Conservation (phyloP, 2,888 invertebrate genomes). For the Anthrax anthrax region DNA sequence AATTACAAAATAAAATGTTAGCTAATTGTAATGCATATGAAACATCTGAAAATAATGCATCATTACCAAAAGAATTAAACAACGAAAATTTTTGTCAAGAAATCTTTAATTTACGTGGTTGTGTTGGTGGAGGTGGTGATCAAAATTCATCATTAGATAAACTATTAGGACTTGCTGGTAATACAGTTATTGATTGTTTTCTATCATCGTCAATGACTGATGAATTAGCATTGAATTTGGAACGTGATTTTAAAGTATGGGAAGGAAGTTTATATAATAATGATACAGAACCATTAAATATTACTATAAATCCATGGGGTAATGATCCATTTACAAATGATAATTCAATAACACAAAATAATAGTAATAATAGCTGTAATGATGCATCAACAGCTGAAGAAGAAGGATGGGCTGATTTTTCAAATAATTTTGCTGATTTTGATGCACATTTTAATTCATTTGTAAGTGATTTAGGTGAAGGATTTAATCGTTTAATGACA, state of each 20-base stretch:
- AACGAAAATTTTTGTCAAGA: constrained; percentile 15
- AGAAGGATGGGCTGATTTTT: constrained; percentile 23
- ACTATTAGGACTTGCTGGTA: neutral
- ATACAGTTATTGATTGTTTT: constrained; percentile 3
- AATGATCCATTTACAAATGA: constrained; percentile 13
- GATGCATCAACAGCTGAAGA: neutral
- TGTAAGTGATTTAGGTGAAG: constrained; percentile 22
- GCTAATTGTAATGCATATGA: constrained; percentile 32
- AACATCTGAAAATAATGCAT: constrained; percentile 19
- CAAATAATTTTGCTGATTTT: constrained; percentile 32
- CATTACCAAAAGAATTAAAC: constrained; percentile 22
- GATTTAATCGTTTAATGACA: neutral
- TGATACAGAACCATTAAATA: constrained; percentile 2
- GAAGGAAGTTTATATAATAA: neutral
- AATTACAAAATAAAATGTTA: constrained; percentile 26
- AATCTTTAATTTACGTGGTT: too few relatives aligned
- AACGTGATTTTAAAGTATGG: constrained; percentile 4
- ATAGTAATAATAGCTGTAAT: neutral
- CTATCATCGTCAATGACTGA: constrained; percentile 1
- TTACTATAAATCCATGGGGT: constrained; percentile 22
- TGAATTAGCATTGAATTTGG: neutral
- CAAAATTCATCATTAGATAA: neutral
- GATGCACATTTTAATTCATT: constrained; percentile 29
- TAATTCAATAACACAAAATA: constrained; percentile 17
- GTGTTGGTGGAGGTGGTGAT: neutral